These are phyloP conservation scores for Myxocyprinus asiaticus DNA, from an alignment of 2,113 vertebrate genomes.

Conservation along the genomic window DNA sequence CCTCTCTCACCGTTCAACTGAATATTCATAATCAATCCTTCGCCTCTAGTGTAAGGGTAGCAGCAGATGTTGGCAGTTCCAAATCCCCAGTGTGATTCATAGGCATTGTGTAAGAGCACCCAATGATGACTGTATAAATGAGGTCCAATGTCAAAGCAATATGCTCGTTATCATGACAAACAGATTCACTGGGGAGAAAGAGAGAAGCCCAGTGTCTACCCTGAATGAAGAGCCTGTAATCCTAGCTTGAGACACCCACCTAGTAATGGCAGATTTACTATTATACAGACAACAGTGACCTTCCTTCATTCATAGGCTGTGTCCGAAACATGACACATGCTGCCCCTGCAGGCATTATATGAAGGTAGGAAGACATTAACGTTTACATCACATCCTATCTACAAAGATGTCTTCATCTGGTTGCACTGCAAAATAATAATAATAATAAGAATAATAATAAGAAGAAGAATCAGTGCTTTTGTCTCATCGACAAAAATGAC, in stretches of 20 bases:
- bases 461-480: too few species aligned
- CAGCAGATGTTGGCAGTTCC: slow-evolving; percentile 33
- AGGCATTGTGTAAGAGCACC: slow-evolving; percentile 56
- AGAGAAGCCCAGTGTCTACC: slow-evolving; percentile 59
- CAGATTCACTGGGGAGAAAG: slow-evolving; percentile 69
- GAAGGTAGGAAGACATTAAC: too few species aligned
- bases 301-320: slow-evolving; percentile 55
- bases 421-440: too few species aligned
- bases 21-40: slow-evolving; percentile 71
- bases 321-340: too few species aligned
- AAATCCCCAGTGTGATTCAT: slow-evolving; percentile 63
- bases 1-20: slow-evolving; percentile 56
- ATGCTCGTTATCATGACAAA: slow-evolving; percentile 67
- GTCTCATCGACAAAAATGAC: too few species aligned
- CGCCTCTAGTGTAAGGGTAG: slow-evolving; percentile 12
- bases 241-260: slow-evolving; percentile 68
- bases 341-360: too few species aligned
- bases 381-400: too few species aligned
- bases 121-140: slow-evolving; percentile 59
- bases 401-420: too few species aligned
- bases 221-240: slow-evolving; percentile 64
- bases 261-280: slow-evolving; percentile 64
- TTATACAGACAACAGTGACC: slow-evolving; percentile 60
- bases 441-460: too few species aligned
- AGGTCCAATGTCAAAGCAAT: slow-evolving; percentile 67